A percentile compares a stretch with the other conserved stretches of the same genome.
phyloP scores from a whole-genome alignment of 2,113 vertebrate genomes.

The Narcine bancroftii region DNA sequence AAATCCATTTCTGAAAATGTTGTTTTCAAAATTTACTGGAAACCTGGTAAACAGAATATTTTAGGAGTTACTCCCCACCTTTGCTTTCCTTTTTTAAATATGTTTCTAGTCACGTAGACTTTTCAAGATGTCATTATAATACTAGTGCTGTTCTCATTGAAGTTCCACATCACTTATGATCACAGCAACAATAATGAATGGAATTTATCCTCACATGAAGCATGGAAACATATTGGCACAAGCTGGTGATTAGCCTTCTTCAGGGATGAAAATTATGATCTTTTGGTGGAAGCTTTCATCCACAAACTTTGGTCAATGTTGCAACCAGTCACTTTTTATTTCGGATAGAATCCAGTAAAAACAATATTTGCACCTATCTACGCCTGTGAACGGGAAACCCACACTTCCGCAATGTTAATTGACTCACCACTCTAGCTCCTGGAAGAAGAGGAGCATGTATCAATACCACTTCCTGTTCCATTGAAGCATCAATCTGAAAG shows the following conservation, averaged over 20 bases:
- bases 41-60: background rate
- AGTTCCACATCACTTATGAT: background rate
- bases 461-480: constrained; percentile 56
- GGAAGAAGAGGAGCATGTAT: constrained; percentile 57
- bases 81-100: background rate
- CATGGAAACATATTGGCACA: background rate
- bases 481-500: constrained; percentile 54
- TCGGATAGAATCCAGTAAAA: background rate
- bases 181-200: background rate
- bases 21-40: no score
- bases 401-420: no score
- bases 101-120: background rate
- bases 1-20: background rate
- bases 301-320: background rate
- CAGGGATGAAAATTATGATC: background rate
- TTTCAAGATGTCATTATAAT: no score
- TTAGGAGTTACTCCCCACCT: background rate
- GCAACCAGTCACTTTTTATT: background rate
- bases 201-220: background rate
- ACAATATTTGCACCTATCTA: no score
- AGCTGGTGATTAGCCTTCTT: background rate
- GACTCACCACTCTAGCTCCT: constrained; percentile 52
- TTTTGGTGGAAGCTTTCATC: no score
- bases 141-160: background rate
- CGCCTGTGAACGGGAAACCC: no score